A percentile compares a stretch with the other conserved stretches of the same genome.
Conservation (phyloP, 2,797 vertebrate species). For the Odontamblyopus lacepedii region DNA sequence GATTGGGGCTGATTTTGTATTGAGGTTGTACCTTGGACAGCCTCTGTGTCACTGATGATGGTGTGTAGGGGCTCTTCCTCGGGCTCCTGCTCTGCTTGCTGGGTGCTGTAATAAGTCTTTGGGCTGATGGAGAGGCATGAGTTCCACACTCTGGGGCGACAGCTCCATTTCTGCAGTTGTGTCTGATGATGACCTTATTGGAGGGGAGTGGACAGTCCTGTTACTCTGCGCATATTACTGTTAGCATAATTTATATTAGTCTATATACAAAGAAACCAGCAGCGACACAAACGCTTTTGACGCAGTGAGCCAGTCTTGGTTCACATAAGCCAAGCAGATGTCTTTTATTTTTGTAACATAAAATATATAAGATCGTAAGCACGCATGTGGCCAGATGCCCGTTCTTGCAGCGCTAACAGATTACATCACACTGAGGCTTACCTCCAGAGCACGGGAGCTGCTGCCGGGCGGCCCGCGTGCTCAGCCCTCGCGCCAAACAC, state of each 20-base stretch:
- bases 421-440: slow-evolving; percentile 27
- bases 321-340: too few relatives aligned
- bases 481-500: slow-evolving; percentile 37
- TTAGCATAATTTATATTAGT: too few relatives aligned
- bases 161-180: slow-evolving; percentile 27
- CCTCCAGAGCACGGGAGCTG: slow-evolving; percentile 41
- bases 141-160: slow-evolving; percentile 45
- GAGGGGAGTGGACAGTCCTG: neutral
- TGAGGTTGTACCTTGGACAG: slow-evolving; percentile 80
- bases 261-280: neutral
- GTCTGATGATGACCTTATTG: slow-evolving; percentile 27
- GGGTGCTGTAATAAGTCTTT: slow-evolving; percentile 81
- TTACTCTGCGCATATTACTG: neutral
- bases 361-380: neutral
- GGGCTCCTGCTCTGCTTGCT: slow-evolving; percentile 77
- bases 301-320: too few relatives aligned
- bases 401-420: too few relatives aligned
- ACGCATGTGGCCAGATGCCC: neutral
- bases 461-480: slow-evolving; percentile 25
- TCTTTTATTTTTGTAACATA: too few relatives aligned
- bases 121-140: slow-evolving; percentile 31
- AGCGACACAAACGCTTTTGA: neutral
- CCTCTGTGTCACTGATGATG: slow-evolving; percentile 87
- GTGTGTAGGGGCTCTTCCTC: slow-evolving; percentile 85
- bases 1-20: neutral